Conservation (phyloP, 53 echinoderm and acorn worm species). For the Crossaster papposus region DNA sequence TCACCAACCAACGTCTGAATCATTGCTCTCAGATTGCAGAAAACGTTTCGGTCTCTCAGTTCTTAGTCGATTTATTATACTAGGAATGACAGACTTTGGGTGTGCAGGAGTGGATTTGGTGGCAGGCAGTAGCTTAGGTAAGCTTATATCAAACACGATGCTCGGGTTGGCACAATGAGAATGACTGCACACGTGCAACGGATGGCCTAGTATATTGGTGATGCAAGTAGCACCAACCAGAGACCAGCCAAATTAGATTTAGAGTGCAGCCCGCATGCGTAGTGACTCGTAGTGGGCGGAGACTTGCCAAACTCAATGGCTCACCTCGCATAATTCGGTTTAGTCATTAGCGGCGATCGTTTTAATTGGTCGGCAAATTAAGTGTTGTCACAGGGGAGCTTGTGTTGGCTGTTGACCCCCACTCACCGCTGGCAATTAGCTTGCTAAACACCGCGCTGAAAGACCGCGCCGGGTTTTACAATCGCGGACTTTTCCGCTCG, state of each 20-base stretch:
- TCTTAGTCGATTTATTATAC: neutral
- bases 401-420: conserved; percentile 46
- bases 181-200: conserved; percentile 23
- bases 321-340: conserved; percentile 52
- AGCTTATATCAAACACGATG: neutral
- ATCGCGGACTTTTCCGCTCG: conserved; percentile 48
- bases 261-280: conserved; percentile 52
- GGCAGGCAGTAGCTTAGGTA: neutral
- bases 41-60: too few relatives aligned
- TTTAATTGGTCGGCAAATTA: conserved; percentile 82
- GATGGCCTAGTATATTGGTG: conserved; percentile 9
- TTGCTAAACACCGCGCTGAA: conserved; percentile 55
- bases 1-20: neutral
- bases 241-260: neutral
- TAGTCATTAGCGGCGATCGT: conserved; percentile 70
- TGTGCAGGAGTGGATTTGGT: neutral
- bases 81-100: neutral
- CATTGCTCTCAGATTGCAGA: too few relatives aligned
- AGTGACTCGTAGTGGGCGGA: conserved; percentile 34
- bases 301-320: conserved; percentile 42
- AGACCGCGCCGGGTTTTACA: conserved; percentile 37
- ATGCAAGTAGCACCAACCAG: neutral
- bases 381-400: conserved; percentile 23
- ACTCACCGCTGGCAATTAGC: conserved; percentile 60
- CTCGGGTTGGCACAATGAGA: neutral